Evolutionary conservation across 2,113 vertebrate species (phyloP).

Genomic region (Ochotona curzoniae): DNA sequence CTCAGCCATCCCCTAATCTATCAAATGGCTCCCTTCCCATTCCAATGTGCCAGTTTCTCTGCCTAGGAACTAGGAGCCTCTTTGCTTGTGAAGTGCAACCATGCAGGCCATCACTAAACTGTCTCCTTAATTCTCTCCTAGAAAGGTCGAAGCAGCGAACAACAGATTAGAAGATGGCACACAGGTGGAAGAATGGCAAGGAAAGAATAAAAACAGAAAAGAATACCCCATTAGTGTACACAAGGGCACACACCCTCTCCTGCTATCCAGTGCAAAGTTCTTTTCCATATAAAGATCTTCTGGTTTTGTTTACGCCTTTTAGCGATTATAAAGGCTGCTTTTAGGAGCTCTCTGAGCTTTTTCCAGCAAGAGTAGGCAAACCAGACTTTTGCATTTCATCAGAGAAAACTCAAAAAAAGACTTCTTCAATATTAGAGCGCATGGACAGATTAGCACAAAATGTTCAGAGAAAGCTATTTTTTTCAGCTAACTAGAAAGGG

Average conservation of each 20-base stretch:
- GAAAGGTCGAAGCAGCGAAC: background rate
- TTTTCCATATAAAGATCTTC: background rate
- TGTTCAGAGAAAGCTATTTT: constrained; percentile 66
- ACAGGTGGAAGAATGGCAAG: constrained; percentile 2
- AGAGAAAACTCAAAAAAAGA: constrained; percentile 21
- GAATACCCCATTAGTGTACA: background rate
- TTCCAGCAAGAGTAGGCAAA: constrained; percentile 28
- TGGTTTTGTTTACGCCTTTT: constrained; percentile 43
- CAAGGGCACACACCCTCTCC: background rate
- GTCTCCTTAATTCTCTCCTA: background rate
- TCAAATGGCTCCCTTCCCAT: constrained; percentile 60
- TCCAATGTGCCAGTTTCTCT: constrained; percentile 48
- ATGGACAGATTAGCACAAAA: background rate
- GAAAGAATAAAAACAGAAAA: background rate
- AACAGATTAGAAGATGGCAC: background rate
- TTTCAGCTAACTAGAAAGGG: background rate
- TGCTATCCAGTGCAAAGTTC: background rate
- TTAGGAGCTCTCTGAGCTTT: constrained; percentile 10
- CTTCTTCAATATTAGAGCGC: background rate
- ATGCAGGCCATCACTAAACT: background rate
- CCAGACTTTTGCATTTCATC: constrained; percentile 12
- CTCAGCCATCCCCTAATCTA: constrained; percentile 63
- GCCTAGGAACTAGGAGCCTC: constrained; percentile 29
- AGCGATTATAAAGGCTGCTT: constrained; percentile 28
- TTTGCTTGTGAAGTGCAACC: background rate